phyloP scores from a whole-genome alignment of 30 jellyfish, hydroid and myxozoan species.

The Chrysaora quinquecirrha region DNA sequence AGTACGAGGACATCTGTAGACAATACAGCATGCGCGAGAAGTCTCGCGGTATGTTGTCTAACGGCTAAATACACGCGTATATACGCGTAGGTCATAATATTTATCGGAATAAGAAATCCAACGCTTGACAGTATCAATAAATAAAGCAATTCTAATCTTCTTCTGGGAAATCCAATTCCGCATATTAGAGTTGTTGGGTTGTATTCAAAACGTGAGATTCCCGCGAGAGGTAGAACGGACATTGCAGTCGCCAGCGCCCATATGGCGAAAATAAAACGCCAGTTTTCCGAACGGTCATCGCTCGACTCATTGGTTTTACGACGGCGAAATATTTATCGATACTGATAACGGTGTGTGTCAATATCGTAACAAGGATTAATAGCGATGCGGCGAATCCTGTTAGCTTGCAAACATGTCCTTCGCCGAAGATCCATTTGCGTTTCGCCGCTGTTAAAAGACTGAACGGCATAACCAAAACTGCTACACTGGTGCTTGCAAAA shows the following conservation, averaged over 20 bases:
- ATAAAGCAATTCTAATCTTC: conserved; percentile 50
- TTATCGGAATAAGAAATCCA: conserved; percentile 80
- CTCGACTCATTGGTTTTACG: conserved; percentile 94
- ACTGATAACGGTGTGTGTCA: conserved; percentile 93
- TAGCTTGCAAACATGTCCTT: conserved; percentile 80
- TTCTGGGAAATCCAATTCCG: conserved; percentile 94
- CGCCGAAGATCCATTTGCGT: conserved; percentile 78
- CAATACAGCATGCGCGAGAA: conserved; percentile 61
- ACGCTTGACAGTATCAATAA: conserved; percentile 59
- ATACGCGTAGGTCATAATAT: conserved; percentile 65
- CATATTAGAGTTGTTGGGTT: conserved; percentile 90
- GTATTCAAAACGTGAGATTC: conserved; percentile 74
- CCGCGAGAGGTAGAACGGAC: conserved; percentile 79
- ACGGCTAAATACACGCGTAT: conserved; percentile 82
- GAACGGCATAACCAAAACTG: conserved; percentile 90
- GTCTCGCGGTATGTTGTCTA: conserved; percentile 76
- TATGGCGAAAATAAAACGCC: conserved; percentile 24
- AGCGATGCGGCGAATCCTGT: conserved; percentile 86
- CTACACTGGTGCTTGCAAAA: conserved; percentile 61
- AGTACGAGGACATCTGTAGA: conserved; percentile 73
- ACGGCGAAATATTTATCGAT: conserved; percentile 91
- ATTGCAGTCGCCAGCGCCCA: conserved; percentile 78
- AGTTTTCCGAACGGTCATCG: conserved; percentile 79
- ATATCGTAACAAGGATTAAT: conserved; percentile 73
- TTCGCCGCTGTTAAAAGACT: conserved; percentile 62